Conservation (phyloP, 2,797 vertebrate genomes). For the Lepidocolaptes lacrymiger region DNA sequence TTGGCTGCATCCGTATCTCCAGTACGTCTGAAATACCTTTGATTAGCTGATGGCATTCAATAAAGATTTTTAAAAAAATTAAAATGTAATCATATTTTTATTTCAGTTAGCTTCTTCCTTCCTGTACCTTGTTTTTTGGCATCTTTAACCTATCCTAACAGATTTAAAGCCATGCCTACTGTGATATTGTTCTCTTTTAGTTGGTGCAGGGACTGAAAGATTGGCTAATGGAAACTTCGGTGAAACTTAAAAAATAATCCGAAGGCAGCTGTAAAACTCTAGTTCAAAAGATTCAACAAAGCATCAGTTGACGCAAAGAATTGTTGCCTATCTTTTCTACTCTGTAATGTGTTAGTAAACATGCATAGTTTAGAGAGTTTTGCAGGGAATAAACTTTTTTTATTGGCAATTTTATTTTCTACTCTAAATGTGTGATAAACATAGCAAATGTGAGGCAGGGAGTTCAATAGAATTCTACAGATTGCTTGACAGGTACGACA, state of each 20-base stretch:
- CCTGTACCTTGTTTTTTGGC: neutral
- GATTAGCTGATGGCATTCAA: neutral
- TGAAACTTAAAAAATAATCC: neutral
- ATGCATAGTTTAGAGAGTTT: neutral
- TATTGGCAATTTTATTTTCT: neutral
- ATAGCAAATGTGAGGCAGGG: neutral
- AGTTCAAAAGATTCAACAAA: neutral
- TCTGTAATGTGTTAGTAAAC: neutral
- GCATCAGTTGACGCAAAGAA: neutral
- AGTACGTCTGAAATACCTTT: neutral
- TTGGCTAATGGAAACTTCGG: neutral
- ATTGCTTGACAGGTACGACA: neutral
- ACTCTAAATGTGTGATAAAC: neutral
- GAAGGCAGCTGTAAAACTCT: neutral
- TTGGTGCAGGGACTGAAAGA: neutral
- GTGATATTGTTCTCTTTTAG: neutral
- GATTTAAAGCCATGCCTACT: neutral
- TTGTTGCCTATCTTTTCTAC: neutral
- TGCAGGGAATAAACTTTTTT: neutral
- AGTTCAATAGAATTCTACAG: neutral
- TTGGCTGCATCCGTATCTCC: neutral
- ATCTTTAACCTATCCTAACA: neutral
- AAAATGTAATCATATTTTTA: neutral
- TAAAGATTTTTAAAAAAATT: neutral
- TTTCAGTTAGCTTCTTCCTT: neutral